phyloP scores from a whole-genome alignment of 2,113 vertebrate species.

The Glaucomys volans region DNA sequence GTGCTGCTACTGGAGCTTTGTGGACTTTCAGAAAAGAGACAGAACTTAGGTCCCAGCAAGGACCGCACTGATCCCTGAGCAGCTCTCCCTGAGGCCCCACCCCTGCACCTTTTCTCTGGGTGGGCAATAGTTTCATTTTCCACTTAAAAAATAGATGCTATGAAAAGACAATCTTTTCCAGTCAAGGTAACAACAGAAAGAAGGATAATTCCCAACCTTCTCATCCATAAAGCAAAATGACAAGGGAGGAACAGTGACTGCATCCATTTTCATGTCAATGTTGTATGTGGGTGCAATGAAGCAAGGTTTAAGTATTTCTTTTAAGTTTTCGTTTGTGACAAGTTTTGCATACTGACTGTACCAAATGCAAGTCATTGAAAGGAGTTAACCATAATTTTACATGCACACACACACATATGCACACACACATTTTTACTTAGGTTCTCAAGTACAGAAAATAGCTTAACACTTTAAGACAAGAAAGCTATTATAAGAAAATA shows the following conservation, averaged over 20 bases:
- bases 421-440: too few relatives aligned
- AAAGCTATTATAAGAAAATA: too few relatives aligned
- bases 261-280: not conserved
- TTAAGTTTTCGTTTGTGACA: not conserved
- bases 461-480: too few relatives aligned
- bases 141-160: not conserved
- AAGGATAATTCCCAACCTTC: not conserved
- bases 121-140: not conserved
- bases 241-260: accelerated
- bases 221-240: not conserved
- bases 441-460: too few relatives aligned
- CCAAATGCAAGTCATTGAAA: not conserved
- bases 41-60: too few relatives aligned
- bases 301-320: not conserved
- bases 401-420: too few relatives aligned
- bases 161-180: not conserved
- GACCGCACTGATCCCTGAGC: not conserved
- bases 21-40: not conserved
- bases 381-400: not conserved
- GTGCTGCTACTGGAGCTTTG: too few relatives aligned
- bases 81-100: not conserved
- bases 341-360: not conserved
- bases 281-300: not conserved
- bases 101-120: not conserved
- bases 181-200: not conserved